These are phyloP conservation scores for Halictus quadricinctus DNA, from an alignment of 2,888 invertebrate species.

Conservation along the genomic window DNA sequence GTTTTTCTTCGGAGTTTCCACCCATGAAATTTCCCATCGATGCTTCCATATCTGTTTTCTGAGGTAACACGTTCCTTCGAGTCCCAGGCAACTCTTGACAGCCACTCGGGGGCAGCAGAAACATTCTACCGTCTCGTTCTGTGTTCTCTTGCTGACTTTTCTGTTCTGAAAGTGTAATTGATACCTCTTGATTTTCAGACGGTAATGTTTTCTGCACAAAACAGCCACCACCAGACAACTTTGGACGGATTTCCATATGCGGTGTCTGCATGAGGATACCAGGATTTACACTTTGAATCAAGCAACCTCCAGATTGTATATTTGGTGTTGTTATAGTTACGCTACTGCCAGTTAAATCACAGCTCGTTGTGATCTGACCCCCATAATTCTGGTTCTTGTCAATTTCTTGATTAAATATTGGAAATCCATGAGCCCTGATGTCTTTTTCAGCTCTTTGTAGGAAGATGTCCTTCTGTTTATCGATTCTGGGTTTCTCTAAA, in stretches of 20 bases:
- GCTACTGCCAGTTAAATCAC: constrained; percentile 73
- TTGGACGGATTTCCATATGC: constrained; percentile 73
- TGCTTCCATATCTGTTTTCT: constrained; percentile 9
- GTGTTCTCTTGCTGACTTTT: constrained; percentile 15
- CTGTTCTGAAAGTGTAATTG: constrained; percentile 9
- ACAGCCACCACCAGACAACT: constrained; percentile 71
- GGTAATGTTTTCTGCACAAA: constrained; percentile 68
- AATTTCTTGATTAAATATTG: constrained; percentile 23
- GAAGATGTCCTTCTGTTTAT: constrained; percentile 25
- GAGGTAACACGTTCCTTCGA: constrained; percentile 46
- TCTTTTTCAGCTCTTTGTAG: constrained; percentile 27
- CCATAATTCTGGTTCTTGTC: constrained; percentile 26
- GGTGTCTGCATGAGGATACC: constrained; percentile 68
- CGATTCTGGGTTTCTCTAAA: constrained; percentile 24
- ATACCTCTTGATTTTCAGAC: constrained; percentile 46
- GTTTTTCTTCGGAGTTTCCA: constrained; percentile 1
- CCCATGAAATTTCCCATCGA: not conserved
- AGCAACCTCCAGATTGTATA: constrained; percentile 71
- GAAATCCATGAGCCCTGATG: constrained; percentile 15
- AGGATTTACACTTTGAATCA: constrained; percentile 70
- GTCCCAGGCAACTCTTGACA: constrained; percentile 78
- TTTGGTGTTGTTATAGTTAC: constrained; percentile 74
- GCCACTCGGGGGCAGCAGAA: constrained; percentile 72
- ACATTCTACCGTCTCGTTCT: constrained; percentile 31
- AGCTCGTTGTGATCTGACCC: constrained; percentile 71